Conservation (phyloP, 2,113 vertebrate genomes). For the Sarotherodon lohbergeri region DNA sequence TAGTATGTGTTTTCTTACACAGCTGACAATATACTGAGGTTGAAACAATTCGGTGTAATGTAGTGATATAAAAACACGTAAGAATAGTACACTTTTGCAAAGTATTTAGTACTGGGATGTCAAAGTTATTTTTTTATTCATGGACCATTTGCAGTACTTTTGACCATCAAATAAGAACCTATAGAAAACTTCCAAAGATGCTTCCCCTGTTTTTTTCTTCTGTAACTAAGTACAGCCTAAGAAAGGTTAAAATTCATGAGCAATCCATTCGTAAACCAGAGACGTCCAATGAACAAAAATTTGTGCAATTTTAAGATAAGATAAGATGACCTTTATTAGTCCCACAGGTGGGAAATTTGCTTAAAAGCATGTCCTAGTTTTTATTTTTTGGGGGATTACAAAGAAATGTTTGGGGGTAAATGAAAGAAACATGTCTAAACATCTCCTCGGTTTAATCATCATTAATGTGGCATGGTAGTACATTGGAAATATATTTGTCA, state of each 20-base stretch:
- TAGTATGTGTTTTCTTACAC: neutral
- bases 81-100: neutral
- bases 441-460: neutral
- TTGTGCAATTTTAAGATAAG: neutral
- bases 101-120: neutral
- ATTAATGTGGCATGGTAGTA: neutral
- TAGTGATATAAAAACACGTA: neutral
- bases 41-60: fast-evolving
- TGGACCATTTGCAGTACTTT: neutral
- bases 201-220: neutral
- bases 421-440: neutral
- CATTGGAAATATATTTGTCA: neutral
- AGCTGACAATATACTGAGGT: neutral
- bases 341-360: no score
- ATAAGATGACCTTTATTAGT: no score
- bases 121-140: neutral
- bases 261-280: neutral
- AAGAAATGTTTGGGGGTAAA: neutral
- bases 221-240: neutral
- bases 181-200: neutral
- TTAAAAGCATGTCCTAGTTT: neutral
- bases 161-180: neutral
- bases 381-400: neutral
- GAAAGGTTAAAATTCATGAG: neutral
- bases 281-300: neutral